Base-by-base conservation (phyloP, 2,888 invertebrate genomes). In the Eupithecia inturbata region DNA sequence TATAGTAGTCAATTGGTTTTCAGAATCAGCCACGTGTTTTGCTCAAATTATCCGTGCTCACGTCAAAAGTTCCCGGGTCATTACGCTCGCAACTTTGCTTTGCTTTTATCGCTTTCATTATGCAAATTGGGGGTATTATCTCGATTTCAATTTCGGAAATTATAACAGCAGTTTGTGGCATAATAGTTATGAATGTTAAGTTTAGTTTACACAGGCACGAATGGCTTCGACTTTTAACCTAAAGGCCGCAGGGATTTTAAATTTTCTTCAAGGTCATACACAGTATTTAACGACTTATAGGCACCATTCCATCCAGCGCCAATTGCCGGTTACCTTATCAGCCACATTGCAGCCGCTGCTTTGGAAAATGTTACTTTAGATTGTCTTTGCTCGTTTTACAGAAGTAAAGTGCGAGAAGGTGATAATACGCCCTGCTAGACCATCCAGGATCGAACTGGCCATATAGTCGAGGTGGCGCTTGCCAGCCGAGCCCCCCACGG, bases 111-210 rank as follows among this genome's bases (percentile, higher is more conserved):
- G 81, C 73, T 76, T 74, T 88, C 84, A 85, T 78, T 88, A 89
- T 87, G 88, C 83, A 91, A 87, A 92, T 92, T 85, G 88, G 82
- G 74, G 74, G 84, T 82, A 89, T 92, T 89, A 91, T 85, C 83
- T 78, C 70, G 88, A 89, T 91, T 91, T 92, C 90, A 91, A 92
- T 92, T 92, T 91, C 84, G 83, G 83, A 83, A 91, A 92, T 91
- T 91, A 90, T 88, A 84, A 88, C 81, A 45, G 39, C 16, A 74
- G 77, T 81, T 84, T 85, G 83, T 81, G 79, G 79, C 81, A 84
- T 84, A 57, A 85, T 84, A 83, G 82, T 84, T 71, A 73, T 28
- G 28, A n/a, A 67, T 45, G 41, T 67, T 45, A 26, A 36, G 22
- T 12, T 39, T 41, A 22, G 39, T 66, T 66, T 62, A 62, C 31